Base-by-base conservation (phyloP, 2,797 vertebrate species). In the Picus viridis region DNA sequence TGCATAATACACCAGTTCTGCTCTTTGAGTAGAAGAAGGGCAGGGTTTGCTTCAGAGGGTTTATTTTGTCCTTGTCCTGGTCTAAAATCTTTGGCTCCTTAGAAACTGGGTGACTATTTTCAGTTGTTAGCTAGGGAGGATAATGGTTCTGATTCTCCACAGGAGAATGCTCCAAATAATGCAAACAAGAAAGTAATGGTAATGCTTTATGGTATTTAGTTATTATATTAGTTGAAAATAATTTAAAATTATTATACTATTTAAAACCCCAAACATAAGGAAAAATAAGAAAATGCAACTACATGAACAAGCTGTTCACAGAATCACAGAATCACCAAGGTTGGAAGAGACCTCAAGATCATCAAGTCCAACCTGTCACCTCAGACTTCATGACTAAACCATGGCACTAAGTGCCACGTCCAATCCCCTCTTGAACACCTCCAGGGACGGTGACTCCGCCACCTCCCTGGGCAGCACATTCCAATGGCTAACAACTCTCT, bases 41-140 rank as follows among this genome's bases (percentile, higher is more conserved):
- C 85, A 92, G 41, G 34, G 65, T 81, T 92, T 95, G 36, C 68
- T 89, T 86, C 58, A 86, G 51, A 92, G 62, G 51, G 29, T 47
- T 92, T 91, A 91, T 93, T 93, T 95, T 94, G 49, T 74, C 58
- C 45, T 83, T 84, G 67, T 73, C 45, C 47, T 88, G 22, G n/a
- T 62, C 79, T 83, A 82, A 89, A 76, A 74, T 86, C 45, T 10
- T 71, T 64, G 64, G 20, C 30, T 91, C 7, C 36, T 58, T 76
- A 27, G 47, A 41, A 92, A 77, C 36, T n/a, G 26, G 16, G 47
- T 74, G 54, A 26, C 29, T 67, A 59, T 61, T 39, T 70, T 70
- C 30, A 27, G 6, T 69, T 81, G 20, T 45, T 71, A 22, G 22
- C 45, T 74, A 41, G 86, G 20, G 19, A 53, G 69, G 39, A 41